Percentiles rank a stretch among this genome's conserved stretches.
Conservation (phyloP, 2,888 invertebrate genomes). For the Aphidoletes aphidimyza region DNA sequence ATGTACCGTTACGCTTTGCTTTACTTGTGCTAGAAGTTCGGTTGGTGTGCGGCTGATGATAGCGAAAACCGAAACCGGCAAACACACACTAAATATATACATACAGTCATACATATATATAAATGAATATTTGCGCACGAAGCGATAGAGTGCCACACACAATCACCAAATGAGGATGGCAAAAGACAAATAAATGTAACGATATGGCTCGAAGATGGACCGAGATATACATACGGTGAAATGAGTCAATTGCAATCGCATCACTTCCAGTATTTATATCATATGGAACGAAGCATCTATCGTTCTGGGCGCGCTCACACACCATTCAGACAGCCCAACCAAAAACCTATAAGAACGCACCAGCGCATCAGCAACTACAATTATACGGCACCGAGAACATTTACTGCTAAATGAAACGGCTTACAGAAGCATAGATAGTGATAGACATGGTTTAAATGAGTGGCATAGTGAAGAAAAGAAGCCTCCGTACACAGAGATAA, state of each 20-base stretch:
- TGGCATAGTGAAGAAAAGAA: conserved; percentile 53
- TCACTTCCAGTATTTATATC: conserved; percentile 45
- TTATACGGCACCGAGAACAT: conserved; percentile 46
- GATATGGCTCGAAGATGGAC: conserved; percentile 22
- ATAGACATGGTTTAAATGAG: conserved; percentile 53
- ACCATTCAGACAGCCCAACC: neutral
- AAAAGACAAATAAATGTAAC: conserved; percentile 47
- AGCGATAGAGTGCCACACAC: conserved; percentile 10
- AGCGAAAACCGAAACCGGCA: neutral
- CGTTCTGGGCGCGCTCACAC: no score
- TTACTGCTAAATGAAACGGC: conserved; percentile 43
- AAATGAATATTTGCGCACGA: conserved; percentile 38
- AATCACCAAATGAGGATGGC: neutral
- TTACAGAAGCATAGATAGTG: conserved; percentile 54
- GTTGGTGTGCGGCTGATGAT: neutral
- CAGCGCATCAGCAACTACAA: neutral
- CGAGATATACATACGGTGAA: conserved; percentile 33
- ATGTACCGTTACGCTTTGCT: conserved; percentile 9
- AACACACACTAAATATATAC: no score
- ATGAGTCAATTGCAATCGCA: conserved; percentile 52
- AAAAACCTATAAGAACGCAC: neutral
- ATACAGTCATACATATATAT: conserved; percentile 39
- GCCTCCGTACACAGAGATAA: conserved; percentile 54
- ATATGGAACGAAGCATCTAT: conserved; percentile 32
- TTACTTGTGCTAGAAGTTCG: neutral